Evolutionary conservation across 2,113 vertebrate genomes (phyloP), one percentile per base, ranked within the genome.

Genomic region (Pseudorasbora parva): DNA sequence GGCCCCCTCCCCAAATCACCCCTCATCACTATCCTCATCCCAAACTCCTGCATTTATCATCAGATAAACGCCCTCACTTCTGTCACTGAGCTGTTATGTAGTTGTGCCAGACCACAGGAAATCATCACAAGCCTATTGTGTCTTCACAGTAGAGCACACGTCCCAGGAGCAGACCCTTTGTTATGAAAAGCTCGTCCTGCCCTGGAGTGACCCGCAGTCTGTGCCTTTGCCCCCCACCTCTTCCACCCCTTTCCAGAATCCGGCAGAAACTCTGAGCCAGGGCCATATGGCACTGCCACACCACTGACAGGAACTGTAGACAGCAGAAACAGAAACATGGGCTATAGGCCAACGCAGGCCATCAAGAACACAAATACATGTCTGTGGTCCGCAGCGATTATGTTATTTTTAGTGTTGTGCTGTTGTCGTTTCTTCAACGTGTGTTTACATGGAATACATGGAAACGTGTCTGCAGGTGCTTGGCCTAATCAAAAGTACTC

Each of bases 121-220:
- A 85, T 81, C 60, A 81, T 73, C 49, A 51, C 12, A 59, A 62
- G 9, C 49, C 74, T 82, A 62, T 87, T 84, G 86, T 87, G 47
- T 87, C 73, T 41, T 75, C 59, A 45, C 60, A 72, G 66, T 30
- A 41, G 30, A 62, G 71, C 45, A 23, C 82, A 72, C 62, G 60
- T 71, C 68, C 85, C 59, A 69, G 47, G 75, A 87, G 76, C 81
- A 78, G n/a, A 54, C 60, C 84, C 75, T 87, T 88, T 88, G 87
- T 88, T 81, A 25, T 51, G 19, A 47, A 75, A 87, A 85, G 30
- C 37, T 77, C 59, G 8, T 45, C 81, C 69, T 87, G 86, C 80
- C 86, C 83, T 64, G 27, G 19, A 74, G 33, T 85, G 79, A 87
- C 86, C 79, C 71, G 3, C 45, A 68, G 74, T 78, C 47, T 84